phyloP scores from a whole-genome alignment of 2,797 vertebrate species.

The Periophthalmus magnuspinnatus region DNA sequence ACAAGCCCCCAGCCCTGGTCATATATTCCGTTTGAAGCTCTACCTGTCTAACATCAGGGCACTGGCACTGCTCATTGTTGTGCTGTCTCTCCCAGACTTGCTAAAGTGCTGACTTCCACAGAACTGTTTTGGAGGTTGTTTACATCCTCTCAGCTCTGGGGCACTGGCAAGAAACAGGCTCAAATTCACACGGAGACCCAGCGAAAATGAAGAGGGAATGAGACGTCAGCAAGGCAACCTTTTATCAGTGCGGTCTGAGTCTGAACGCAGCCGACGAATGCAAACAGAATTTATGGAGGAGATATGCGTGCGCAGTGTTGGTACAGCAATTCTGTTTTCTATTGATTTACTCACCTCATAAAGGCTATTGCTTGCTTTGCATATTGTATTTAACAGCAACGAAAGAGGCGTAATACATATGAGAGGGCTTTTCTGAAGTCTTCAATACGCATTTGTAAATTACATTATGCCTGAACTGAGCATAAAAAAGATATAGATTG shows the following conservation, averaged over 20 bases:
- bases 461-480: not conserved
- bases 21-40: conserved; percentile 9
- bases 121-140: conserved; percentile 16
- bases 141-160: conserved; percentile 14
- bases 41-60: conserved; percentile 8
- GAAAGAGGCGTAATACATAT: not conserved
- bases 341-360: conserved; percentile 1
- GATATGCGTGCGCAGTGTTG: not conserved
- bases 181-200: not conserved
- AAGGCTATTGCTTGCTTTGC: not conserved
- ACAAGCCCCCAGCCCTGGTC: not conserved
- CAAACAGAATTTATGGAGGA: conserved; percentile 1
- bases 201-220: not conserved
- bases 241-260: conserved; percentile 13
- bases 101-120: conserved; percentile 22
- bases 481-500: not conserved
- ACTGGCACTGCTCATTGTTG: conserved; percentile 5
- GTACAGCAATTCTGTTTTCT: not conserved
- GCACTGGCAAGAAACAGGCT: not conserved
- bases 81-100: conserved; percentile 3
- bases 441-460: not conserved
- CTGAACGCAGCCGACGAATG: conserved; percentile 3
- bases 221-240: conserved; percentile 20
- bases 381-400: not conserved
- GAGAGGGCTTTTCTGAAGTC: not conserved